Evolutionary conservation across 92 coral and sea anemone genomes (phyloP).

Genomic region (Phenganax stokvisi): DNA sequence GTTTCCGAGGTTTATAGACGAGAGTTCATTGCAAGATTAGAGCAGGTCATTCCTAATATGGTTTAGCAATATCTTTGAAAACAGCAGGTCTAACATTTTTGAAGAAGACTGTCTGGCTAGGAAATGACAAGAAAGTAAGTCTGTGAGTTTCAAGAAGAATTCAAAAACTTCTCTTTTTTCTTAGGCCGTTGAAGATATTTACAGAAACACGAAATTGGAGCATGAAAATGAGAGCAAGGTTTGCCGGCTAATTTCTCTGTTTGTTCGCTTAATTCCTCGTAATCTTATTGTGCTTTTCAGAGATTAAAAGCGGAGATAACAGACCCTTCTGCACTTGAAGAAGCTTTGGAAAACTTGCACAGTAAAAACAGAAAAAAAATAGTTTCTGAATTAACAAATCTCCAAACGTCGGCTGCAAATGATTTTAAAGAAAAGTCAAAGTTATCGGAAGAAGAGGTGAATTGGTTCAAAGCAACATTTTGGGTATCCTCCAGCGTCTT

Average conservation of each 20-base stretch:
- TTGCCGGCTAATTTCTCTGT: not conserved
- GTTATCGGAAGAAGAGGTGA: conserved; percentile 83
- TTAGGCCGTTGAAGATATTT: conserved; percentile 78
- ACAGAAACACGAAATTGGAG: conserved; percentile 61
- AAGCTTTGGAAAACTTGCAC: conserved; percentile 71
- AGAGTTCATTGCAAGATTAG: conserved; percentile 72
- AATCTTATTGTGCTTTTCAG: conserved; percentile 39
- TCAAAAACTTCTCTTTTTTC: not conserved
- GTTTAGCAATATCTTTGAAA: not conserved
- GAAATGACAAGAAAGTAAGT: too few species aligned
- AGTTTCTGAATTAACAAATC: conserved; percentile 69
- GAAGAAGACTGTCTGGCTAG: too few species aligned
- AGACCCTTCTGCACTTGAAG: conserved; percentile 70
- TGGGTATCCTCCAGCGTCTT: not conserved
- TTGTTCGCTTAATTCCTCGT: not conserved
- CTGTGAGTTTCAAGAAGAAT: not conserved
- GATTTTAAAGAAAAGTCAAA: conserved; percentile 69
- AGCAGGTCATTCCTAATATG: conserved; percentile 56
- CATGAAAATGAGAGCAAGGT: conserved; percentile 75
- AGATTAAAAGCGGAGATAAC: conserved; percentile 59
- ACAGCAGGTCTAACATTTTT: not conserved
- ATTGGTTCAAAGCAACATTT: not conserved
- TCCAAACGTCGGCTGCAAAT: conserved; percentile 67
- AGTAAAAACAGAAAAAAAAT: conserved; percentile 75
- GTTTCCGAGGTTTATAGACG: conserved; percentile 81